Conservation (phyloP, 2,113 vertebrate genomes). For the Myrmecophaga tridactyla region DNA sequence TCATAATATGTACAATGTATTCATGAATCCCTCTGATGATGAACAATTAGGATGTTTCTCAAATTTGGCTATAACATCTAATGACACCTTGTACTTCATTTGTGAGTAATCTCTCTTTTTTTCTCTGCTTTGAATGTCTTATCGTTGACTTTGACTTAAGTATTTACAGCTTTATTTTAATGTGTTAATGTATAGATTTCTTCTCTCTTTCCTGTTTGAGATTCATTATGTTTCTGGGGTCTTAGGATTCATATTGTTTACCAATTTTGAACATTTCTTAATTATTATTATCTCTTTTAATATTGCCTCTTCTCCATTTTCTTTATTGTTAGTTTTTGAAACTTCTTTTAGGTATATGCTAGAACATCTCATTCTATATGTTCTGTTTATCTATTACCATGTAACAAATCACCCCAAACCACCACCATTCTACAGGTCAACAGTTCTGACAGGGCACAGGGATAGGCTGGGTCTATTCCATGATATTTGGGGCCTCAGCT, state of each 20-base stretch:
- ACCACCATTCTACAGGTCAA: background rate
- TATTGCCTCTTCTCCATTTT: background rate
- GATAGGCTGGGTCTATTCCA: background rate
- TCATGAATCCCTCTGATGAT: background rate
- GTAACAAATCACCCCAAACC: background rate
- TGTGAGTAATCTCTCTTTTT: background rate
- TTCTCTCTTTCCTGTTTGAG: background rate
- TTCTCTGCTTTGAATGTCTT: background rate
- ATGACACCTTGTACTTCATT: background rate
- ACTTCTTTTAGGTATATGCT: background rate
- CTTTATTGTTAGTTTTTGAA: background rate
- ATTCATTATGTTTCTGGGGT: background rate
- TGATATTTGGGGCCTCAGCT: too few species aligned
- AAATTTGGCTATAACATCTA: background rate
- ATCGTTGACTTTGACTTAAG: background rate
- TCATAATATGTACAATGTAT: background rate
- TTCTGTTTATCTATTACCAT: background rate
- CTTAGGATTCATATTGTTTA: background rate
- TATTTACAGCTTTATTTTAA: background rate
- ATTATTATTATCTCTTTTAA: constrained; percentile 7
- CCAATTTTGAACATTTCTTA: background rate
- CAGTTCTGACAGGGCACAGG: background rate
- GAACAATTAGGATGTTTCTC: background rate
- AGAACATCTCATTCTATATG: background rate
- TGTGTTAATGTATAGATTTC: background rate